These are phyloP conservation scores for Anisognathus igniventris DNA, from an alignment of 2,797 vertebrate species.

Conservation along the genomic window DNA sequence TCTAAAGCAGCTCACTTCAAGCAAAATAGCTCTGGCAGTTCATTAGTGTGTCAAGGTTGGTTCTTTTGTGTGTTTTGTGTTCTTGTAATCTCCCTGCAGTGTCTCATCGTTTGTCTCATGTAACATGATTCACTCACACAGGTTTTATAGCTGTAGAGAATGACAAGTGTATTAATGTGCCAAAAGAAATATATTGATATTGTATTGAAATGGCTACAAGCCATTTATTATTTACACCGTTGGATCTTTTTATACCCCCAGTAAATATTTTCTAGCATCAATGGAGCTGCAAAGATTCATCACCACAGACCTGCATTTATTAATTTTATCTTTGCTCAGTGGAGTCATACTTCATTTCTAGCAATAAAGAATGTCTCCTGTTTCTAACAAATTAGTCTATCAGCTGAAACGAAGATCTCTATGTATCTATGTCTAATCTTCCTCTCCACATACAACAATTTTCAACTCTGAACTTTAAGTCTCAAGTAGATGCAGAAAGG, in stretches of 20 bases:
- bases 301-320: neutral
- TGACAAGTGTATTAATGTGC: neutral
- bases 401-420: neutral
- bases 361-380: neutral
- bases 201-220: neutral
- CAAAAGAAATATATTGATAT: constrained; percentile 17
- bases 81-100: neutral
- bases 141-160: constrained; percentile 8
- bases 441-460: neutral
- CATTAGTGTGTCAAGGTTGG: neutral
- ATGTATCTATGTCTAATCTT: neutral
- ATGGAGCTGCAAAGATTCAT: neutral
- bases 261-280: constrained; percentile 40
- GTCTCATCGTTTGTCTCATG: neutral
- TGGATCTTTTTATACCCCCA: neutral
- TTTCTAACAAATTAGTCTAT: neutral
- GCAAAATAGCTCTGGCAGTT: neutral
- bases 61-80: neutral
- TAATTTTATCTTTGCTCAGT: neutral
- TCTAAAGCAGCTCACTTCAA: neutral
- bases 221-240: constrained; percentile 12
- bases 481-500: neutral
- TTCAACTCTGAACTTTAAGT: neutral
- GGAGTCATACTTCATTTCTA: neutral
- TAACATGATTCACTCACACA: constrained; percentile 11